These are phyloP conservation scores for Gallirallus australis DNA, from an alignment of 2,797 vertebrate species.

Conservation along the genomic window DNA sequence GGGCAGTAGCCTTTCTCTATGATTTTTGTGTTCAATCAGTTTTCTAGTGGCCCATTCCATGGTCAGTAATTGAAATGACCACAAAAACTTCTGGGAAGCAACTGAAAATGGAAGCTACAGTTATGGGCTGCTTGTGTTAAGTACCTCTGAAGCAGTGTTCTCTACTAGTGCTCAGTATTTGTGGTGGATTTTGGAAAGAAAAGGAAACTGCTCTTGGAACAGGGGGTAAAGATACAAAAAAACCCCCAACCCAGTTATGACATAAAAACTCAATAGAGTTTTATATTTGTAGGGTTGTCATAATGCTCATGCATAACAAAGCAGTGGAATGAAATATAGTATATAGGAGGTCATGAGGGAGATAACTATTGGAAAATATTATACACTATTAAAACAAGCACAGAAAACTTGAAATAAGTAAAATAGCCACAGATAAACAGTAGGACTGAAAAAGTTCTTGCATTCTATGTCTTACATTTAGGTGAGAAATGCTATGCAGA, in stretches of 20 bases:
- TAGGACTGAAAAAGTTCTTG: background rate
- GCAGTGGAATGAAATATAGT: background rate
- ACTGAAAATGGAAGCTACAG: background rate
- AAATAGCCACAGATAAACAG: background rate
- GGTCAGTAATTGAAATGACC: background rate
- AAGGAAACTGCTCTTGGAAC: background rate
- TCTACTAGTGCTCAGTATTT: background rate
- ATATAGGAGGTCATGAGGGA: background rate
- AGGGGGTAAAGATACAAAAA: background rate
- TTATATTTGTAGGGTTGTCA: background rate
- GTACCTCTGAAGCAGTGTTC: background rate
- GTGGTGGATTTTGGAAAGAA: background rate
- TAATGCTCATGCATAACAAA: background rate
- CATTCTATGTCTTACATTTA: background rate
- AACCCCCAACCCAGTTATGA: background rate
- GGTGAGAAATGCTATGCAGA: background rate
- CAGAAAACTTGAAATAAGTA: background rate
- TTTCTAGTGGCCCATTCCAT: background rate
- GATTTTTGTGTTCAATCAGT: background rate
- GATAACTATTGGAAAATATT: background rate
- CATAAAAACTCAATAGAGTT: background rate
- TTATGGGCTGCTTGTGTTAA: background rate
- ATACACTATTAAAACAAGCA: background rate
- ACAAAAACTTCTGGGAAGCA: background rate
- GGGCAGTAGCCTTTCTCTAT: background rate